These are phyloP conservation scores for Battus philenor DNA, from an alignment of 1,140 invertebrate species.

Conservation along the genomic window DNA sequence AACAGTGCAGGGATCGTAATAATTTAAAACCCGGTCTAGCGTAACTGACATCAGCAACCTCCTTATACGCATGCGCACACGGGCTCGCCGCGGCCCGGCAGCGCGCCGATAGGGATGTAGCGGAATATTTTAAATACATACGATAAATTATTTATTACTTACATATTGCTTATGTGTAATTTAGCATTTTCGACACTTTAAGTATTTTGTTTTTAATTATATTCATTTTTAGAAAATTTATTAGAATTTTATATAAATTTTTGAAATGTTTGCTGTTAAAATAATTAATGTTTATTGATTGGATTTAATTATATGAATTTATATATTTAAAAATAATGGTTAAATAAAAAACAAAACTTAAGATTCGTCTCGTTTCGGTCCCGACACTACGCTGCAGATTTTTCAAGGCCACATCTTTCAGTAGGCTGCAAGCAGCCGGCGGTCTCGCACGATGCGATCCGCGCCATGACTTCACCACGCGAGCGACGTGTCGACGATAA, in stretches of 20 bases:
- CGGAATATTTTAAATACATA: slow-evolving; percentile 4
- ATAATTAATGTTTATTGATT: background rate
- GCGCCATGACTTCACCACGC: slow-evolving; percentile 56
- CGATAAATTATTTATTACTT: background rate
- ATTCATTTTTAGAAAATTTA: background rate
- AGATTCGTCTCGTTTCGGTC: slow-evolving; percentile 22
- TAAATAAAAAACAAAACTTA: background rate
- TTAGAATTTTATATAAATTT: background rate
- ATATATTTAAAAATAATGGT: background rate
- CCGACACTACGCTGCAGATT: slow-evolving; percentile 54
- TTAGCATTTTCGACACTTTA: background rate
- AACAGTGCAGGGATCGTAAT: background rate
- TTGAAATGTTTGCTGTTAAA: background rate
- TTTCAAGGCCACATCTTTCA: slow-evolving; percentile 65
- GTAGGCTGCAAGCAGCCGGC: slow-evolving; percentile 60
- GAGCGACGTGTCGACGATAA: slow-evolving; percentile 50
- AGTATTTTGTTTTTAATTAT: background rate
- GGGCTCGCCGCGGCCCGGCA: background rate
- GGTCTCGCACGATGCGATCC: slow-evolving; percentile 43
- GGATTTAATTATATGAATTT: background rate
- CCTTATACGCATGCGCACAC: slow-evolving; percentile 2
- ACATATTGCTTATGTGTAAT: background rate
- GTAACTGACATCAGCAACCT: slow-evolving; percentile 2
- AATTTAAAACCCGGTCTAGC: background rate
- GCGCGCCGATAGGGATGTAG: slow-evolving; percentile 10